Conservation (phyloP, 2,113 vertebrate species). For the Tor tambroides region DNA sequence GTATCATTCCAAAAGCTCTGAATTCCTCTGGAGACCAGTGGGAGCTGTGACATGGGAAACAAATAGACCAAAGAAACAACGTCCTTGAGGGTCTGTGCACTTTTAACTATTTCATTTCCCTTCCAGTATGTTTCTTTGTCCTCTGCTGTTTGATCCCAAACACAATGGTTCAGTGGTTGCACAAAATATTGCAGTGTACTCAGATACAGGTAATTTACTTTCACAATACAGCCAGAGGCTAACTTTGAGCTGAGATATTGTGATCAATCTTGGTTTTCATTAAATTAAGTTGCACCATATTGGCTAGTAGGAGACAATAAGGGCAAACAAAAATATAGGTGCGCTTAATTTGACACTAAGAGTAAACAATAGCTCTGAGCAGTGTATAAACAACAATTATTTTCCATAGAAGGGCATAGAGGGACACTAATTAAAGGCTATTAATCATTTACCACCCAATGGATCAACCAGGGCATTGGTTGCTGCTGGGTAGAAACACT, state of each 20-base stretch:
- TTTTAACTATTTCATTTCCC: conserved; percentile 63
- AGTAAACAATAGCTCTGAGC: conserved; percentile 52
- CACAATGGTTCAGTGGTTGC: conserved; percentile 1
- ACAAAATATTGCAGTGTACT: conserved; percentile 8
- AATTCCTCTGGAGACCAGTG: conserved; percentile 68
- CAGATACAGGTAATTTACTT: conserved; percentile 29
- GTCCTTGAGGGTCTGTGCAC: conserved; percentile 69
- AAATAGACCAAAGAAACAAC: conserved; percentile 71
- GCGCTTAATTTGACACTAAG: conserved; percentile 33
- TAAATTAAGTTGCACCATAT: conserved; percentile 43
- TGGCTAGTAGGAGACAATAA: conserved; percentile 35
- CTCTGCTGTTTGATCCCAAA: conserved; percentile 17
- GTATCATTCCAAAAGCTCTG: conserved; percentile 69
- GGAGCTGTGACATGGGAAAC: conserved; percentile 65
- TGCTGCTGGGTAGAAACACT: conserved; percentile 43
- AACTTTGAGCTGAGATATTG: conserved; percentile 23
- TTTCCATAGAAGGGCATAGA: conserved; percentile 45
- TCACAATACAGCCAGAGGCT: conserved; percentile 16
- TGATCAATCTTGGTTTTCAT: conserved; percentile 40
- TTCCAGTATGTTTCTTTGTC: conserved; percentile 46
- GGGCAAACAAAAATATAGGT: conserved; percentile 39
- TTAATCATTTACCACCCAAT: conserved; percentile 53
- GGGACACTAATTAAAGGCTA: conserved; percentile 58
- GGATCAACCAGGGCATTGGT: conserved; percentile 49
- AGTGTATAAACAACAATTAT: conserved; percentile 45